phyloP scores from a whole-genome alignment of 2,797 vertebrate species.

The Miichthys miiuy region DNA sequence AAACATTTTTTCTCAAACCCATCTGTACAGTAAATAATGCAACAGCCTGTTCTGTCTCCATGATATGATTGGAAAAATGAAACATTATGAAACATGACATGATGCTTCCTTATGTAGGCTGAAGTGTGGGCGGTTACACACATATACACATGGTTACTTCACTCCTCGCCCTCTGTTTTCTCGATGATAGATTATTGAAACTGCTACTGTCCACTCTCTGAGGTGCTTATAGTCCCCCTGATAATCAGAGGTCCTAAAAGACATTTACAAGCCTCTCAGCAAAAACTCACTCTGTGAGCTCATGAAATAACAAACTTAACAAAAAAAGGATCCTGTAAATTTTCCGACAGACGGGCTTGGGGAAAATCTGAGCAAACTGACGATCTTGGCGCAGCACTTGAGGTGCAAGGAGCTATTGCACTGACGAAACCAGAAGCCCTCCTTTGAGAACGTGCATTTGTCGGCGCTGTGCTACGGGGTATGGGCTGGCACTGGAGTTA shows the following conservation, averaged over 20 bases:
- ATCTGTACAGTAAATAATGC: constrained; percentile 28
- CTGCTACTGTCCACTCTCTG: constrained; percentile 44
- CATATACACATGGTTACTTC: constrained; percentile 17
- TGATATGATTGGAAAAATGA: not conserved
- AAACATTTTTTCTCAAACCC: constrained; percentile 22
- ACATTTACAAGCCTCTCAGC: constrained; percentile 74
- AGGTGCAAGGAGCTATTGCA: constrained; percentile 57
- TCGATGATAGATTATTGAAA: constrained; percentile 46
- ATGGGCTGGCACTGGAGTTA: constrained; percentile 48
- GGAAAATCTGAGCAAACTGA: constrained; percentile 72
- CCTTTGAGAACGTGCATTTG: constrained; percentile 50
- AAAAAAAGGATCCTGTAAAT: constrained; percentile 64
- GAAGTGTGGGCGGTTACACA: not conserved
- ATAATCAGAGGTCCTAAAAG: constrained; percentile 60
- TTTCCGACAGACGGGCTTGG: constrained; percentile 47
- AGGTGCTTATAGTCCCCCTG: constrained; percentile 40
- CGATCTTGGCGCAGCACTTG: constrained; percentile 62
- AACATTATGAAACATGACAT: constrained; percentile 23
- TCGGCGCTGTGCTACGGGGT: constrained; percentile 39
- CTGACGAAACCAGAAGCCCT: constrained; percentile 72
- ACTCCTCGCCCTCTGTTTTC: constrained; percentile 18
- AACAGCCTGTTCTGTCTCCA: not conserved
- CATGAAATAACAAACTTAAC: constrained; percentile 74
- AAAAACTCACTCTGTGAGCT: constrained; percentile 66
- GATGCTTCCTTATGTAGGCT: constrained; percentile 4